Conservation (phyloP, 2,888 invertebrate species). For the Dicyrtomina minuta region DNA sequence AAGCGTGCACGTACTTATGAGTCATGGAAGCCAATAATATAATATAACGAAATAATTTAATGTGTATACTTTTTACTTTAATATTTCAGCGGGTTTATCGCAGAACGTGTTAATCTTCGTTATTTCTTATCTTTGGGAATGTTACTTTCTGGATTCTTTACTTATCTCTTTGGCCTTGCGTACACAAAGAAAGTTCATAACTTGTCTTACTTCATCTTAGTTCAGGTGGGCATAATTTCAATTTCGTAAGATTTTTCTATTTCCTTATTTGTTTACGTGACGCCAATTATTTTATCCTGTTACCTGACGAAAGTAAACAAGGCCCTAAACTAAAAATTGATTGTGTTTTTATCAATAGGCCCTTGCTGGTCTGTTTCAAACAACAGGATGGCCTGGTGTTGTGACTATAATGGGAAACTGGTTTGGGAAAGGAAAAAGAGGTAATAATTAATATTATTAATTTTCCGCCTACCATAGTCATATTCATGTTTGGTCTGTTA, state of each 20-base stretch:
- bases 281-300: background rate
- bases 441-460: constrained; percentile 56
- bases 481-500: background rate
- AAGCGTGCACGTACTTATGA: background rate
- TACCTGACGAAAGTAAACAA: background rate
- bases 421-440: constrained; percentile 89
- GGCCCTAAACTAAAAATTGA: too few species aligned
- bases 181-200: constrained; percentile 77
- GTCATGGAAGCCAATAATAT: background rate
- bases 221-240: constrained; percentile 67
- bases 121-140: constrained; percentile 90
- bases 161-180: constrained; percentile 86
- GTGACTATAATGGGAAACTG: constrained; percentile 92
- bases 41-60: too few species aligned
- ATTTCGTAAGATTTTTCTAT: background rate
- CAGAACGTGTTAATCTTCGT: constrained; percentile 85
- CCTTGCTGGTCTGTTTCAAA: constrained; percentile 82
- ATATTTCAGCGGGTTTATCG: constrained; percentile 75
- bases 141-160: constrained; percentile 81
- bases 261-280: background rate
- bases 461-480: background rate
- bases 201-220: constrained; percentile 75
- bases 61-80: background rate
- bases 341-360: constrained; percentile 60
- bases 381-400: constrained; percentile 96